Evolutionary conservation across 2,113 vertebrate species (phyloP).

Genomic region (Anarhynchus alexandrinus): DNA sequence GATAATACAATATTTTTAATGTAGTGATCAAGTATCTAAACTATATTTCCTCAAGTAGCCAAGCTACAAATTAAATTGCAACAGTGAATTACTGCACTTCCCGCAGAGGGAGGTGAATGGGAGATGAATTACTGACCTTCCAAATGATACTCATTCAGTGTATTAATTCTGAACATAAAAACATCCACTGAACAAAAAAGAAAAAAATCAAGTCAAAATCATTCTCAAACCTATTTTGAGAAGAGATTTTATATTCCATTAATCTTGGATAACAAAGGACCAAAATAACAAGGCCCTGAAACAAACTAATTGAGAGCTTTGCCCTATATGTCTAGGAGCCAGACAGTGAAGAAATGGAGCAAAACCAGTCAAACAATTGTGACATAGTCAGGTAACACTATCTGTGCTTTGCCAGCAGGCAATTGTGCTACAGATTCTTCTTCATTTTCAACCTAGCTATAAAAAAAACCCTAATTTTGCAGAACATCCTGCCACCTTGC

Average conservation of each 20-base stretch:
- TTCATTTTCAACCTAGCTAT: neutral
- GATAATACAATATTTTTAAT: slow-evolving; percentile 2
- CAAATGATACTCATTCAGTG: neutral
- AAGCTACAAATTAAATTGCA: slow-evolving; percentile 17
- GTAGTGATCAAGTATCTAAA: neutral
- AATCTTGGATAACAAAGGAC: neutral
- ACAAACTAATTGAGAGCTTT: neutral
- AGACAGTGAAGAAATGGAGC: neutral
- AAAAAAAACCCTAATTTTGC: neutral
- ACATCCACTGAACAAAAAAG: neutral
- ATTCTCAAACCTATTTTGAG: neutral
- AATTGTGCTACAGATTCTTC: neutral
- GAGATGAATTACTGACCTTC: neutral
- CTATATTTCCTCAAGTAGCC: neutral
- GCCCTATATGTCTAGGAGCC: neutral
- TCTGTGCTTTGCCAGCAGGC: neutral
- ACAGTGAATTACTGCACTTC: neutral
- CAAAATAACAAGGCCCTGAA: neutral
- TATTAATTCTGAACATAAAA: neutral
- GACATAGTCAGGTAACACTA: neutral
- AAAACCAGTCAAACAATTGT: neutral
- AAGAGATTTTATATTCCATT: neutral
- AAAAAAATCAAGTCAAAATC: neutral
- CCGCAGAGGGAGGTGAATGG: neutral
- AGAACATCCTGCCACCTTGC: neutral